phyloP scores from a whole-genome alignment of 2,113 vertebrate species.

The Pseudorectes ferrugineus region DNA sequence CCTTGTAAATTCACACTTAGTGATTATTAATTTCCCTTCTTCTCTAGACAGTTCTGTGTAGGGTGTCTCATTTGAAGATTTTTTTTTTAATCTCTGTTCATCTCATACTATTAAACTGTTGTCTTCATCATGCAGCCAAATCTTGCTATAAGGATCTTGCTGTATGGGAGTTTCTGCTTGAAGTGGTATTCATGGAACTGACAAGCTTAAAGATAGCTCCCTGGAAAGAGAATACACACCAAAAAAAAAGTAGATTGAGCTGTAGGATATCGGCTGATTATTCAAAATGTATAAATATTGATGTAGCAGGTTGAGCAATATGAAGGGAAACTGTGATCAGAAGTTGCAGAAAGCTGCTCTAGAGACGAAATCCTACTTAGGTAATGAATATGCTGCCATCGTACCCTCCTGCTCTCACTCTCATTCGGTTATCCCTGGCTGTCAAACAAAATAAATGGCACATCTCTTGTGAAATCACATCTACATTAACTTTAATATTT shows the following conservation, averaged over 20 bases:
- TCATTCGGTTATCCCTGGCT: background rate
- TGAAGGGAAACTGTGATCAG: background rate
- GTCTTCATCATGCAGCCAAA: background rate
- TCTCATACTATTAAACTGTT: constrained; percentile 2
- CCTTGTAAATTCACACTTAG: constrained; percentile 7
- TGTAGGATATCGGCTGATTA: background rate
- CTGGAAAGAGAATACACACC: background rate
- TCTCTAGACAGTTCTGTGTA: background rate
- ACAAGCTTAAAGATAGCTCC: background rate
- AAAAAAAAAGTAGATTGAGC: background rate
- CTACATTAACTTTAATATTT: background rate
- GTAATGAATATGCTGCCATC: background rate
- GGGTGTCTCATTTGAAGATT: background rate
- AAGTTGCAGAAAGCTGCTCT: constrained; percentile 3
- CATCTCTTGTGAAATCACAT: constrained; percentile 3
- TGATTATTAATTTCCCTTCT: constrained; percentile 12
- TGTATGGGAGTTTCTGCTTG: background rate
- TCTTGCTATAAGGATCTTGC: background rate
- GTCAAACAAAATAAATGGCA: constrained; percentile 23
- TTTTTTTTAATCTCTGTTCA: background rate
- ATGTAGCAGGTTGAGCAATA: background rate
- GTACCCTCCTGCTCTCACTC: background rate
- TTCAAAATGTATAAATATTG: constrained; percentile 10
- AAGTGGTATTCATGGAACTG: background rate
- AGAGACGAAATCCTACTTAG: background rate